Conservation (phyloP, 1,140 invertebrate genomes). For the Thalassaphorura encarpata region DNA sequence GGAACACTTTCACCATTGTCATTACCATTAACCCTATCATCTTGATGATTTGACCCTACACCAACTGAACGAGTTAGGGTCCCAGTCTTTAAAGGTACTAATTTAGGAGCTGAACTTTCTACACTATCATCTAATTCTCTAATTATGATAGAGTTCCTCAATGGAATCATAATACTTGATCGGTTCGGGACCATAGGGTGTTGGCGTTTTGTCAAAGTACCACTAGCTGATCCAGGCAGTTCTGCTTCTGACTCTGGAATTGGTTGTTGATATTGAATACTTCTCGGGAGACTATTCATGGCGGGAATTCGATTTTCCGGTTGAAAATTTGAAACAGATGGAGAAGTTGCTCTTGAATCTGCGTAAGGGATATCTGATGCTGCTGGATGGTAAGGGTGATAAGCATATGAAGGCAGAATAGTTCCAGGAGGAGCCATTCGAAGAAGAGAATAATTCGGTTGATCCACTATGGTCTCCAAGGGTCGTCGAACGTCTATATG, state of each 20-base stretch:
- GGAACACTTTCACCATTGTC: background rate
- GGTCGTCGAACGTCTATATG: background rate
- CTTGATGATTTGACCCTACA: slow-evolving; percentile 13
- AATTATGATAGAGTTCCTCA: slow-evolving; percentile 19
- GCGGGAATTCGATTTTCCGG: background rate
- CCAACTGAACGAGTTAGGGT: slow-evolving; percentile 29
- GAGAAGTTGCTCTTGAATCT: slow-evolving; percentile 27
- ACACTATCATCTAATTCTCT: slow-evolving; percentile 26
- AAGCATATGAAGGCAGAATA: background rate
- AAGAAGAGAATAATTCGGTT: background rate
- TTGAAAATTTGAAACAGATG: slow-evolving; percentile 16
- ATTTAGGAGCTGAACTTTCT: slow-evolving; percentile 16
- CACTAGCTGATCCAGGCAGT: background rate
- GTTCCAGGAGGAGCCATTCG: background rate
- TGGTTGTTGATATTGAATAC: slow-evolving; percentile 11
- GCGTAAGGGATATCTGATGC: slow-evolving; percentile 27
- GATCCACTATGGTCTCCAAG: background rate
- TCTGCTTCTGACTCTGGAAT: slow-evolving; percentile 8
- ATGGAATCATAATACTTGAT: background rate
- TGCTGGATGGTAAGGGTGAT: background rate
- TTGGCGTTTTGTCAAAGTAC: background rate
- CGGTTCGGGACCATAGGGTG: background rate
- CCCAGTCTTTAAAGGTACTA: slow-evolving; percentile 22
- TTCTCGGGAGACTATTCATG: slow-evolving; percentile 12
- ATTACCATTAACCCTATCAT: background rate